These are phyloP conservation scores for Xylocopa sonorina DNA, from an alignment of 1,140 invertebrate species.

Conservation along the genomic window DNA sequence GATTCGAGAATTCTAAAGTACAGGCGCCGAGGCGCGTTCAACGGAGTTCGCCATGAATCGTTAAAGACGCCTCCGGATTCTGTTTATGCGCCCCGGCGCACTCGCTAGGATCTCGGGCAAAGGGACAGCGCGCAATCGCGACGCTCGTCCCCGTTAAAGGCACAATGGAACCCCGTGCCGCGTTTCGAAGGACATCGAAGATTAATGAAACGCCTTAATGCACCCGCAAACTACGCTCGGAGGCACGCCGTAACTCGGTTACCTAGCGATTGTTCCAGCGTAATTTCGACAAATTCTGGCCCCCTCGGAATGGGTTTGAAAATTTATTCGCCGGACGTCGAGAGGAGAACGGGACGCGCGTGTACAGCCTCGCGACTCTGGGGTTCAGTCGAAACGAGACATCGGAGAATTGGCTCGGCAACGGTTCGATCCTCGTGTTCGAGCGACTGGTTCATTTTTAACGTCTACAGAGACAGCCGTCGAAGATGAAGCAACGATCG, in stretches of 20 bases:
- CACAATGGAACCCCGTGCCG: background rate
- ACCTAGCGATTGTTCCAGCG: background rate
- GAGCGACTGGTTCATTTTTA: no score
- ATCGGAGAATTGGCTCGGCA: no score
- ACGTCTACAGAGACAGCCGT: no score
- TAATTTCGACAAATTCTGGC: slow-evolving; percentile 10
- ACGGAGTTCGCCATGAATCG: slow-evolving; percentile 39
- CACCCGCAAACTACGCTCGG: background rate
- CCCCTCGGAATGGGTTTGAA: background rate
- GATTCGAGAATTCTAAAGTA: slow-evolving; percentile 25
- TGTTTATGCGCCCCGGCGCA: slow-evolving; percentile 28
- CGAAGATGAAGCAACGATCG: no score
- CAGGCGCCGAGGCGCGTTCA: background rate
- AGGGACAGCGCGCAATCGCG: slow-evolving; percentile 47
- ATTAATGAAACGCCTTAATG: slow-evolving; percentile 24
- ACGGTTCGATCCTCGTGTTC: no score
- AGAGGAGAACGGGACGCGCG: no score
- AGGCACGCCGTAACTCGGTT: background rate
- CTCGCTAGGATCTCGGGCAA: slow-evolving; percentile 17
- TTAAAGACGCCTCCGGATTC: slow-evolving; percentile 50
- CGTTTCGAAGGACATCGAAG: slow-evolving; percentile 16
- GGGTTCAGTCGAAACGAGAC: no score
- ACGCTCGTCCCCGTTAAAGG: background rate
- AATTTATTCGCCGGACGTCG: background rate
- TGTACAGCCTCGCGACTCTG: no score